Evolutionary conservation across 2,113 vertebrate genomes (phyloP).

Genomic region (Ictalurus furcatus): DNA sequence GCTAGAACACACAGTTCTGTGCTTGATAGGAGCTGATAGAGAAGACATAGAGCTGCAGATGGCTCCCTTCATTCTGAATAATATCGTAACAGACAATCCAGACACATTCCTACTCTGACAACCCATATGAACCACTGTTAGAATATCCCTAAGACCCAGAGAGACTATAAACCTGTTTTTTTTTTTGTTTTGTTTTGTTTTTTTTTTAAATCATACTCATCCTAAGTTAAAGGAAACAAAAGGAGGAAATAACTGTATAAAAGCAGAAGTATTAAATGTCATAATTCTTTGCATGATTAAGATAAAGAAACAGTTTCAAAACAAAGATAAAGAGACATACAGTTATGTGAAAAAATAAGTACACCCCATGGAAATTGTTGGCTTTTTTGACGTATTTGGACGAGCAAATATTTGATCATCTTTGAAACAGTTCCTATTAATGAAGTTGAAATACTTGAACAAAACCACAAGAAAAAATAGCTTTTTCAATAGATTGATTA

Average conservation of each 20-base stretch:
- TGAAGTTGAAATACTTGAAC: too few relatives aligned
- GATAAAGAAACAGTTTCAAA: neutral
- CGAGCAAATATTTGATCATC: too few relatives aligned
- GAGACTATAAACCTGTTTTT: neutral
- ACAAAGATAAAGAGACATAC: neutral
- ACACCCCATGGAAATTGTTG: too few relatives aligned
- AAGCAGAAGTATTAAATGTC: neutral
- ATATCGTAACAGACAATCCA: slow-evolving; percentile 26
- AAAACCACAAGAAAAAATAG: too few relatives aligned
- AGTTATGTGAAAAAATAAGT: too few relatives aligned
- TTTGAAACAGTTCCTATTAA: too few relatives aligned
- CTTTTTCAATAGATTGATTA: too few relatives aligned
- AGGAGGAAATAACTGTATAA: neutral
- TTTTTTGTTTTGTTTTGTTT: too few relatives aligned
- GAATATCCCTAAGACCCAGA: neutral
- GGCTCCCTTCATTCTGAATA: slow-evolving; percentile 25
- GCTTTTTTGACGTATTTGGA: too few relatives aligned
- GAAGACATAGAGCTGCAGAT: slow-evolving; percentile 25
- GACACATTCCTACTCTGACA: slow-evolving; percentile 32
- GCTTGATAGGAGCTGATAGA: slow-evolving; percentile 31
- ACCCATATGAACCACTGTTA: neutral
- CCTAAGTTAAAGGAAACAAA: neutral
- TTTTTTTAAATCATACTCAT: neutral
- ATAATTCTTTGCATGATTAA: neutral
- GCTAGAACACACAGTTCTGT: slow-evolving; percentile 32